phyloP scores from a whole-genome alignment of 2,888 invertebrate species.

The Mythimna lalbum region DNA sequence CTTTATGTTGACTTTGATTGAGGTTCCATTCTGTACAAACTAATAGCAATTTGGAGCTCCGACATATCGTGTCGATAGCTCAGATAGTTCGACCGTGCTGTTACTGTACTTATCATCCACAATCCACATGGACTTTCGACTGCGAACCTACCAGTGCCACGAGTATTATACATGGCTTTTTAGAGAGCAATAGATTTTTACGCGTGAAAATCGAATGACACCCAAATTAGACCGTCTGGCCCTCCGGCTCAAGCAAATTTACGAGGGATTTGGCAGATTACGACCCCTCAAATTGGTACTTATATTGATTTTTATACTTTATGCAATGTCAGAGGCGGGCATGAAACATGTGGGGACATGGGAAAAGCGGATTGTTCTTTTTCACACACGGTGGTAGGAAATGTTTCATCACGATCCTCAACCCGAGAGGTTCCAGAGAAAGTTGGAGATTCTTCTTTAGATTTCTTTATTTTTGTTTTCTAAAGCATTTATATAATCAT shows the following conservation, averaged over 20 bases:
- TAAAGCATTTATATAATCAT: too few relatives aligned
- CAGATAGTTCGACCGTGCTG: slow-evolving; percentile 11
- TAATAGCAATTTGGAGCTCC: slow-evolving; percentile 38
- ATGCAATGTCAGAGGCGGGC: slow-evolving; percentile 28
- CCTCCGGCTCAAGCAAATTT: slow-evolving; percentile 56
- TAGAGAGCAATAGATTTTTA: slow-evolving; percentile 45
- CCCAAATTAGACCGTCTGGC: slow-evolving; percentile 52
- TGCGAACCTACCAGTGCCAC: not conserved
- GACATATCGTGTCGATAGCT: slow-evolving; percentile 7
- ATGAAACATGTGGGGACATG: slow-evolving; percentile 1
- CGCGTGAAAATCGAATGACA: slow-evolving; percentile 49
- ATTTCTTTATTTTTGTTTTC: too few relatives aligned
- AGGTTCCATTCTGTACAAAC: slow-evolving; percentile 44
- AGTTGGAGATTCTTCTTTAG: too few relatives aligned
- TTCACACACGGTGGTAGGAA: not conserved
- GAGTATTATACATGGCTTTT: slow-evolving; percentile 24
- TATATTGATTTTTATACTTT: slow-evolving; percentile 54
- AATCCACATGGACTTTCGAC: slow-evolving; percentile 3
- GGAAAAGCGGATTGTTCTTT: not conserved
- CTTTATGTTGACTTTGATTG: slow-evolving; percentile 61
- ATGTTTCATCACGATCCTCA: too few relatives aligned
- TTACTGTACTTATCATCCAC: slow-evolving; percentile 9
- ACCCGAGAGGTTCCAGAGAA: too few relatives aligned
- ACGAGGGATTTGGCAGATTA: slow-evolving; percentile 55
- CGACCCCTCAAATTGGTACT: slow-evolving; percentile 49